phyloP scores from a whole-genome alignment of 2,888 invertebrate species.

The Dysmachus trigonus region DNA sequence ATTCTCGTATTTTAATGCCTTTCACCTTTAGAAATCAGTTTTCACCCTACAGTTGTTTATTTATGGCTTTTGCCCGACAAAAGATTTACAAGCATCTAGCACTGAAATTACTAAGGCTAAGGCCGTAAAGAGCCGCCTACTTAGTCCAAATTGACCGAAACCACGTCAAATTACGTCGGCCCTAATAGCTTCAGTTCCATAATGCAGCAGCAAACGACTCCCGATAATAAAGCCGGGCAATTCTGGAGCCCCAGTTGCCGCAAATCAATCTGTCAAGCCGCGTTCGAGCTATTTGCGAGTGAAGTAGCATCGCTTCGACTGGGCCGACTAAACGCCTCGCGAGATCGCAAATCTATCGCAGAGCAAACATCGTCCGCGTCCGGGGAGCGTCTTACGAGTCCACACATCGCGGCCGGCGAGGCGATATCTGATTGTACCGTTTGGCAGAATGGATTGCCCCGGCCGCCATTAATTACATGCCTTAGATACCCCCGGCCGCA shows the following conservation, averaged over 20 bases:
- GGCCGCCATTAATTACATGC: conserved; percentile 4
- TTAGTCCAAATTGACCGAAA: not conserved
- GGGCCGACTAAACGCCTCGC: not conserved
- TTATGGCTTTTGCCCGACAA: too few relatives aligned
- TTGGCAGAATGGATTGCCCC: conserved; percentile 5
- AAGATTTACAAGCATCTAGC: not conserved
- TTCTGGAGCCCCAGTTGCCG: not conserved
- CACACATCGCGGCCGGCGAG: conserved; percentile 3
- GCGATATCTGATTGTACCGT: conserved; percentile 26
- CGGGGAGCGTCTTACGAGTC: not conserved
- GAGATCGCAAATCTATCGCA: not conserved
- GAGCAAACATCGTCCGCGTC: not conserved
- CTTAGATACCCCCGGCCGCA: not conserved
- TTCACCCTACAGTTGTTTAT: not conserved
- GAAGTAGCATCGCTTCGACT: not conserved
- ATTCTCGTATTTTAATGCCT: too few relatives aligned
- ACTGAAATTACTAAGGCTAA: not conserved
- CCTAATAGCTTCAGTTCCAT: not conserved
- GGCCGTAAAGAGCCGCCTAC: not conserved
- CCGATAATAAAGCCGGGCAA: not conserved
- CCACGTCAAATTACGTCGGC: not conserved
- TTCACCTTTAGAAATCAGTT: not conserved
- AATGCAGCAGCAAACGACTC: not conserved
- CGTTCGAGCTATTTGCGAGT: not conserved
- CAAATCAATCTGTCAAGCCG: not conserved